Percentiles rank a stretch among this genome's conserved stretches.
Evolutionary conservation across 2,113 vertebrate species (phyloP).

Genomic region (Tragulus kanchil): DNA sequence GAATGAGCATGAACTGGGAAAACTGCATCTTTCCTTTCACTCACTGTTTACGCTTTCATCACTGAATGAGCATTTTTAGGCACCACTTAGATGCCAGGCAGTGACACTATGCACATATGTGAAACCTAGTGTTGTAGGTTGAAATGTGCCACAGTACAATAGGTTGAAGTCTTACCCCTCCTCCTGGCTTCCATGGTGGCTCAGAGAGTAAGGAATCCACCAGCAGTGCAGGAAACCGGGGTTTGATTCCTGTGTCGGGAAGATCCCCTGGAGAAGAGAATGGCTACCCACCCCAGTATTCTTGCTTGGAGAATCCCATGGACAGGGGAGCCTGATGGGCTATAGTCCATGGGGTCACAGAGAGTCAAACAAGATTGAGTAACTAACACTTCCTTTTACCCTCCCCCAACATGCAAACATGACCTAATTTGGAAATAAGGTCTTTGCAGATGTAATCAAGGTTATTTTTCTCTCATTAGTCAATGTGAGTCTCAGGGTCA

Average conservation of each 20-base stretch:
- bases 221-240: too few relatives aligned
- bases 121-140: background rate
- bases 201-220: too few relatives aligned
- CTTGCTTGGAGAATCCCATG: background rate
- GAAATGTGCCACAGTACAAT: background rate
- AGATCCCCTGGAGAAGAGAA: background rate
- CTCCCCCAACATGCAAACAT: too few relatives aligned
- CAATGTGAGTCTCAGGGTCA: background rate
- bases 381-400: background rate
- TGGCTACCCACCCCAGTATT: background rate
- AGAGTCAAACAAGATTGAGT: accelerated
- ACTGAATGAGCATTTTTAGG: background rate
- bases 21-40: background rate
- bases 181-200: too few relatives aligned
- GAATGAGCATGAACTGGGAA: background rate
- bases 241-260: too few relatives aligned
- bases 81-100: background rate
- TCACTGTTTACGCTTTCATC: background rate
- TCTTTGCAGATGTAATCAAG: too few relatives aligned
- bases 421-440: too few relatives aligned
- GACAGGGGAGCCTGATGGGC: background rate
- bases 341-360: background rate
- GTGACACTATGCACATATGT: background rate
- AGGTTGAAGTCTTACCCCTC: background rate
- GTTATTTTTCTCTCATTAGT: background rate